A percentile compares a stretch with the other conserved stretches of the same genome.
phyloP scores from a whole-genome alignment of 1,140 invertebrate species.

The Subanguina moxae region DNA sequence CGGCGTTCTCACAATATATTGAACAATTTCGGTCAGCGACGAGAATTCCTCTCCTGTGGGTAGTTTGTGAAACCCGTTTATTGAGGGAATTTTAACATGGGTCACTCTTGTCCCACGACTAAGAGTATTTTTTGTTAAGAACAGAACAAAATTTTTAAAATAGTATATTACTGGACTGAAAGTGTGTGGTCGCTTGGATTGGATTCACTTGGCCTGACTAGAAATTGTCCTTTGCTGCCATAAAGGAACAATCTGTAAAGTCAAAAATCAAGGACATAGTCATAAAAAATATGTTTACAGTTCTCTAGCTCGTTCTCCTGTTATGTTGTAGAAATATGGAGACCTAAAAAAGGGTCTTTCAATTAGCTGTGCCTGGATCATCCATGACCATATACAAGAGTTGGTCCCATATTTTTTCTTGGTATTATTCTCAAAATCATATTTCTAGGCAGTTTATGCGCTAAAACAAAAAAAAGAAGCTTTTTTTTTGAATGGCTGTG shows the following conservation, averaged over 20 bases:
- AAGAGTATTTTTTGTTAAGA: constrained; percentile 15
- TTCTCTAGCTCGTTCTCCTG: constrained; percentile 41
- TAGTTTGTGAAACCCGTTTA: constrained; percentile 26
- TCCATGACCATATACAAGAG: too few species aligned
- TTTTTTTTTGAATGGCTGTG: too few species aligned
- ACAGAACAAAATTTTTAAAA: constrained; percentile 7
- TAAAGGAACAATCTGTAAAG: constrained; percentile 32
- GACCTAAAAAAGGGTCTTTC: constrained; percentile 2
- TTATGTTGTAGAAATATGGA: constrained; percentile 41
- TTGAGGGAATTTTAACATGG: constrained; percentile 39
- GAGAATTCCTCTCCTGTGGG: constrained; percentile 46
- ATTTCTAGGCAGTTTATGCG: too few species aligned
- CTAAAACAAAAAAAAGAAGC: too few species aligned
- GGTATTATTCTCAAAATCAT: too few species aligned
- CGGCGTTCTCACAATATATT: constrained; percentile 26
- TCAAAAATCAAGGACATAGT: too few species aligned
- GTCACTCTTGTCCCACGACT: constrained; percentile 43
- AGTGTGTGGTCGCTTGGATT: constrained; percentile 39
- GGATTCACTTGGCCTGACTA: constrained; percentile 28
- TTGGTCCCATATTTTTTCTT: too few species aligned
- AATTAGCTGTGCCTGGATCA: too few species aligned
- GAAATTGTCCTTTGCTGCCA: constrained; percentile 37
- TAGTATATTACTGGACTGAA: constrained; percentile 38
- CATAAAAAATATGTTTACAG: background rate
- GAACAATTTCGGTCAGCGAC: constrained; percentile 23